Evolutionary conservation across 2,888 invertebrate genomes (phyloP).

Genomic region (Stenoptilia bipunctidactyla): DNA sequence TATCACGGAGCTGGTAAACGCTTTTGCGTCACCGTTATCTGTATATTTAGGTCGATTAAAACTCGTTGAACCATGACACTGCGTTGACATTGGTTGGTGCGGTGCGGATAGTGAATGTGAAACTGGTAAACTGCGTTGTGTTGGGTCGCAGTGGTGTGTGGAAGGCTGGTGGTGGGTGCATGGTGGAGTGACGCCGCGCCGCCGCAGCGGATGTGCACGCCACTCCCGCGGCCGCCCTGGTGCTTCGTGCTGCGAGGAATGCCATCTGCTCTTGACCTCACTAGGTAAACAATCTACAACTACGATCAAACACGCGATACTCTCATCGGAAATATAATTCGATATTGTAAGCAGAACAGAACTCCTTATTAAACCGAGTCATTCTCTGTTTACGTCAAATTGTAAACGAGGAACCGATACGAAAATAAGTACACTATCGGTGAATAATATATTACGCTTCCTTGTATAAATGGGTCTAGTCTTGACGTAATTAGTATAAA

Average conservation of each 20-base stretch:
- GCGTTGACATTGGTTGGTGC: conserved; percentile 46
- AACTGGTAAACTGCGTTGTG: conserved; percentile 30
- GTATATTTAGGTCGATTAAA: conserved; percentile 47
- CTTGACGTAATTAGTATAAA: too few relatives aligned
- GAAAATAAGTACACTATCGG: not conserved
- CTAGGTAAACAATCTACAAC: conserved; percentile 46
- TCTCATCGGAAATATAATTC: too few relatives aligned
- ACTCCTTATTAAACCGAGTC: too few relatives aligned
- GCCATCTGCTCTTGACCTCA: conserved; percentile 69
- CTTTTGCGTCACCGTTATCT: conserved; percentile 49
- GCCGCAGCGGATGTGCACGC: conserved; percentile 64
- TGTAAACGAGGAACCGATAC: not conserved
- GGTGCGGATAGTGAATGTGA: conserved; percentile 48
- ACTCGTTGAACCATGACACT: conserved; percentile 53
- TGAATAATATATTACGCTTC: not conserved
- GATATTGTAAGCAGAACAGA: not conserved
- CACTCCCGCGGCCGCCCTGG: conserved; percentile 51
- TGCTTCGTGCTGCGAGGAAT: conserved; percentile 63
- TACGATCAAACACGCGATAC: conserved; percentile 1
- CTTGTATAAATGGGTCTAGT: not conserved
- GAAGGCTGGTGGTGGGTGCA: conserved; percentile 23
- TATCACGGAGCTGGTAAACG: conserved; percentile 38
- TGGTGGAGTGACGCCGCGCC: conserved; percentile 28
- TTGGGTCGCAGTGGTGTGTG: too few relatives aligned
- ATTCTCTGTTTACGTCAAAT: too few relatives aligned